Evolutionary conservation across 2,113 vertebrate species (phyloP).

Genomic region (Microcebus lehilahytsara): DNA sequence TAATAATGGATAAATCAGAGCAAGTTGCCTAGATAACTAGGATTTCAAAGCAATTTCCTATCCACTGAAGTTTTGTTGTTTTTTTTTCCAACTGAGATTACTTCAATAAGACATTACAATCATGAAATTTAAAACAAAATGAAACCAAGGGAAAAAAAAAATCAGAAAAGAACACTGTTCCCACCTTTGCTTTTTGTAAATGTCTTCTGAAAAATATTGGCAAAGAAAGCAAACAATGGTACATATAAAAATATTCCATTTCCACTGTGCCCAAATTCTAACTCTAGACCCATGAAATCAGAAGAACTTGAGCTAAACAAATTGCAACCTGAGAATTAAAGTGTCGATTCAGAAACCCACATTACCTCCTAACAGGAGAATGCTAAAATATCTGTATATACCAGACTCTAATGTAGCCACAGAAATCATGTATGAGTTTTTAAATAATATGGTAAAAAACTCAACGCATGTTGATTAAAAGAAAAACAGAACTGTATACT

Average conservation of each 20-base stretch:
- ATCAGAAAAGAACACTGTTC: not conserved
- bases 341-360: not conserved
- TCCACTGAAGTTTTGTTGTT: not conserved
- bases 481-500: not conserved
- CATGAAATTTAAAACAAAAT: not conserved
- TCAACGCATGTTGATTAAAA: not conserved
- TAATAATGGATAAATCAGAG: not conserved
- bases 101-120: not conserved
- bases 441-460: not conserved
- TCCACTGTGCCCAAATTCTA: not conserved
- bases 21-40: conserved; percentile 17
- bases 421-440: not conserved
- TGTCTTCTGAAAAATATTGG: not conserved
- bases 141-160: not conserved
- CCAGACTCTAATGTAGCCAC: not conserved
- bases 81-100: not conserved
- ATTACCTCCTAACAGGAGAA: not conserved
- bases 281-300: not conserved
- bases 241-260: not conserved
- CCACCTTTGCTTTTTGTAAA: not conserved
- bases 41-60: conserved; percentile 48
- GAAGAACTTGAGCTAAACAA: not conserved
- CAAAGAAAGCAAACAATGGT: not conserved
- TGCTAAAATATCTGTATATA: not conserved
- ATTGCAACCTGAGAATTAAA: not conserved